These are phyloP conservation scores for Egretta garzetta DNA, from an alignment of 2,113 vertebrate species.

Conservation along the genomic window DNA sequence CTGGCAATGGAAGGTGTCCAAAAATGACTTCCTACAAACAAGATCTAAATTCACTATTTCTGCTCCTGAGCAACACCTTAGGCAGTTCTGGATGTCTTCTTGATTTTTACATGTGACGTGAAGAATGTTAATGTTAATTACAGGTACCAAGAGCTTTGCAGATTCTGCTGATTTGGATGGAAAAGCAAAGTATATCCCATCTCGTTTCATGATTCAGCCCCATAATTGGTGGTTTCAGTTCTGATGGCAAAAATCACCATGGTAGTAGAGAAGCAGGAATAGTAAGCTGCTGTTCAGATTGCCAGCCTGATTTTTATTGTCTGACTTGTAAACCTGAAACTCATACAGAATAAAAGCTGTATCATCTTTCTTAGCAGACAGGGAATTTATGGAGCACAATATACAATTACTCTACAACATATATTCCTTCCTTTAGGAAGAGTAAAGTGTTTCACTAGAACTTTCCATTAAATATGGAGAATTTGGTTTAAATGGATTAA, in stretches of 20 bases:
- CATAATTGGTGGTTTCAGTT: background rate
- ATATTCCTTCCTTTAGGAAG: background rate
- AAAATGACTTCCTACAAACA: background rate
- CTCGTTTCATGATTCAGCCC: background rate
- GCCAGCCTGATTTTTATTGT: background rate
- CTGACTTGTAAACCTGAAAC: background rate
- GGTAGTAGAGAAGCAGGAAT: background rate
- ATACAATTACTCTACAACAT: background rate
- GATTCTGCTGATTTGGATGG: background rate
- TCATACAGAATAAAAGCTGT: background rate
- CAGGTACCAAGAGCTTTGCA: background rate
- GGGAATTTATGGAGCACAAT: background rate
- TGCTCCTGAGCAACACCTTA: background rate
- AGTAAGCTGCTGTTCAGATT: background rate
- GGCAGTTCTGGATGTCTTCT: background rate
- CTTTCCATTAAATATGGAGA: background rate
- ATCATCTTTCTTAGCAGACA: slow-evolving; percentile 5
- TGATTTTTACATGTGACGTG: background rate
- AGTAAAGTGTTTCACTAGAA: background rate
- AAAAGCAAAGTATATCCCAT: background rate
- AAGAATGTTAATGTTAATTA: background rate
- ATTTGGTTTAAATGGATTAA: background rate
- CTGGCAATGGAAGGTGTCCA: background rate
- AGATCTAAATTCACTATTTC: background rate
- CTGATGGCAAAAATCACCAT: slow-evolving; percentile 16